Conservation (phyloP, 2,888 invertebrate genomes). For the Leptinotarsa haldemani region DNA sequence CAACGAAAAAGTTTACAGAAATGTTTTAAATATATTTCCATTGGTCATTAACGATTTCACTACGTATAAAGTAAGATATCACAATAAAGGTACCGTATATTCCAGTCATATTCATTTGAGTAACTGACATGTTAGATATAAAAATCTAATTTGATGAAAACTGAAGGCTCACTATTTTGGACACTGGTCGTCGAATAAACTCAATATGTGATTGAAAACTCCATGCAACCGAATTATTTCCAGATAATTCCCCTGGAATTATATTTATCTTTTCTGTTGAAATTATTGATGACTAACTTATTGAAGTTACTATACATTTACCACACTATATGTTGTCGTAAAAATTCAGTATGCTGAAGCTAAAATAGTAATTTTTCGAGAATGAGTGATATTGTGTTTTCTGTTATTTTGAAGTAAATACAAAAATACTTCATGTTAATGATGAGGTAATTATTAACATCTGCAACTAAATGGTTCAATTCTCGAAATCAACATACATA, state of each 20-base stretch:
- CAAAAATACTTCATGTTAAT: no score
- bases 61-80: constrained; percentile 14
- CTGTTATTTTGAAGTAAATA: no score
- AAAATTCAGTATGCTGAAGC: background rate
- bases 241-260: background rate
- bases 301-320: background rate
- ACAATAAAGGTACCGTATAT: constrained; percentile 20
- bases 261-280: constrained; percentile 6
- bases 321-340: background rate
- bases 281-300: background rate
- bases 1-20: constrained; percentile 8
- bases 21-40: constrained; percentile 18
- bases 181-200: background rate
- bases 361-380: background rate
- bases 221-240: background rate
- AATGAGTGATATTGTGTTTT: background rate
- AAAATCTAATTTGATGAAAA: constrained; percentile 28
- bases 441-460: no score
- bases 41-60: constrained; percentile 16
- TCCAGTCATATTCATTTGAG: constrained; percentile 9
- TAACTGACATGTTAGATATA: background rate
- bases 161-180: constrained; percentile 17
- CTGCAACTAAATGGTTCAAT: no score
- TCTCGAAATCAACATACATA: no score
- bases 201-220: background rate